Evolutionary conservation across 2,888 invertebrate species (phyloP).

Genomic region (Terebella lapidaria): DNA sequence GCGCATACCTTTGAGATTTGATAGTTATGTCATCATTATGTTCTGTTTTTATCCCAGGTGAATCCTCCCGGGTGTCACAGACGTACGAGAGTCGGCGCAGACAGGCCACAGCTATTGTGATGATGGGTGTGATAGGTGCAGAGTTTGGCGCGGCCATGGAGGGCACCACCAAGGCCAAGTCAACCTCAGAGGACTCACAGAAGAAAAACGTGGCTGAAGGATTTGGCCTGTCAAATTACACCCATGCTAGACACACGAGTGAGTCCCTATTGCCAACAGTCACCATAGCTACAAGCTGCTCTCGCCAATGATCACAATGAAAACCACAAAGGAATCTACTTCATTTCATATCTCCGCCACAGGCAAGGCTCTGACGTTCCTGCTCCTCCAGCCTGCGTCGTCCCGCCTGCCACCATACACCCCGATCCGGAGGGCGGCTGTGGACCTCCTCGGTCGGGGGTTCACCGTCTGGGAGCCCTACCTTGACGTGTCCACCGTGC

Average conservation of each 20-base stretch:
- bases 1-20: too few species aligned
- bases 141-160: conserved; percentile 94
- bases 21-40: too few species aligned
- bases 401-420: conserved; percentile 82
- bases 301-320: too few species aligned
- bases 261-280: too few species aligned
- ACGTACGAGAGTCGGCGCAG: conserved; percentile 61
- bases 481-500: conserved; percentile 82
- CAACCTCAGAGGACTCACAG: conserved; percentile 56
- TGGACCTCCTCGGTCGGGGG: conserved; percentile 93
- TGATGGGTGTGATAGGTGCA: conserved; percentile 94
- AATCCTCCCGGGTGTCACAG: not conserved
- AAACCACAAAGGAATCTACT: not conserved
- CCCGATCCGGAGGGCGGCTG: conserved; percentile 77
- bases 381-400: conserved; percentile 79
- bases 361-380: conserved; percentile 84
- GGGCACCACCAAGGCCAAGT: conserved; percentile 52
- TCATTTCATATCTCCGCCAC: conserved; percentile 13
- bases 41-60: not conserved
- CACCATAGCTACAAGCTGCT: too few species aligned
- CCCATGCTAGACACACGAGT: conserved; percentile 85
- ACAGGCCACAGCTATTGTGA: conserved; percentile 93
- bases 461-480: conserved; percentile 99
- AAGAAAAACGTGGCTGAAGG: conserved; percentile 72
- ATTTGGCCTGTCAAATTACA: conserved; percentile 74